Evolutionary conservation across 2,888 invertebrate genomes (phyloP), one percentile per base, ranked within the genome.

Genomic region (Cabera pusaria): DNA sequence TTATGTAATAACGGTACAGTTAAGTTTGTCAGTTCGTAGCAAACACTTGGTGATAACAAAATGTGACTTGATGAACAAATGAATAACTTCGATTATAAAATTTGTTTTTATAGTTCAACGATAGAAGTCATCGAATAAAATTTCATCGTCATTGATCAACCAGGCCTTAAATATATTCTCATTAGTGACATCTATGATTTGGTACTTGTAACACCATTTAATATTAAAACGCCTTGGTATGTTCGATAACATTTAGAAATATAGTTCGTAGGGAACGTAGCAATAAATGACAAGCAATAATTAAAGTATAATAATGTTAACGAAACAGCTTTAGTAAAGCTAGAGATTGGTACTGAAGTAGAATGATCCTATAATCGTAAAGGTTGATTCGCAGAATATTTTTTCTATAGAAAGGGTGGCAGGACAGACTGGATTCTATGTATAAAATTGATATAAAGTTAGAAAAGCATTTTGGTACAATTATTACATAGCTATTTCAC

Each of bases 201-300:
- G 0, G 12, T 22, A 35, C 5, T 22, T 35, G 10, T 44, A 33
- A 54, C 56, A 41, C 55, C 44, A 52, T 60, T 54, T 18, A 22
- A 36, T 35, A 29, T 54, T 56, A 52, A 52, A 40, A 45, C 53
- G 50, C 42, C 49, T 57, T 52, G 33, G 47, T 59, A 65, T 64
- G 57, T 52, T 59, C 41, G 25, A 31, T 48, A 45, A 46, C 58
- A 59, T 56, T 51, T 69, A 70, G 61, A 49, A 55, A 67, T 37
- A 66, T 79, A 81, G 76, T 63, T 49, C 37, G 49, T 64, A 82
- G 83, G 79, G 67, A 60, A 74, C 61, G 68, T 86, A 86, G 87
- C 83, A 85, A 83, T 85, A 86, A 81, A 72, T 62, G 69, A 83
- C 68, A 72, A 87, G 87, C 86, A 87, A 87, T 87, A 81, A 76